Conservation (phyloP, 2,888 invertebrate species). For the Lasioglossum villosulum region DNA sequence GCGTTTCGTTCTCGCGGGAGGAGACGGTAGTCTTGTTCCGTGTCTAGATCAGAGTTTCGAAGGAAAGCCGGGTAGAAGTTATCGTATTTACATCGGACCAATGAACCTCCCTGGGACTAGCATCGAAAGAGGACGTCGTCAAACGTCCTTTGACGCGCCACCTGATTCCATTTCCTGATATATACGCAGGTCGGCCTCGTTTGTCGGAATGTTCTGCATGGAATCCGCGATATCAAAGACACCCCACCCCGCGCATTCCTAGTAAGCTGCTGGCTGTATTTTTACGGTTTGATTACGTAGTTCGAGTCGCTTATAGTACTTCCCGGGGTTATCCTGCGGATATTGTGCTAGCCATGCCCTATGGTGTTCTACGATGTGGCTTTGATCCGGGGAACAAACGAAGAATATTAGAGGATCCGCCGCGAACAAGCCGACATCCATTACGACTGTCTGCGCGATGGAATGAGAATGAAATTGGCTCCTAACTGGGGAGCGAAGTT, state of each 20-base stretch:
- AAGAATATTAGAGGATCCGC: background rate
- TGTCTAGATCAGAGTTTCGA: constrained; percentile 33
- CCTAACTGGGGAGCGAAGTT: background rate
- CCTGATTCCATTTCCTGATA: constrained; percentile 43
- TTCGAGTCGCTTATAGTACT: background rate
- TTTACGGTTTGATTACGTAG: constrained; percentile 28
- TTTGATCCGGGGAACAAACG: background rate
- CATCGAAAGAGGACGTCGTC: constrained; percentile 35
- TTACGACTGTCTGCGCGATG: background rate
- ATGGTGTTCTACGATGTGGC: background rate
- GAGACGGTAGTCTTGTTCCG: constrained; percentile 31
- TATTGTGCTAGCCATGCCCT: background rate
- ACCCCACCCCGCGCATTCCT: constrained; percentile 10
- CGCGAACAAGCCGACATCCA: background rate
- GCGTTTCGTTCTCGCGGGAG: constrained; percentile 40
- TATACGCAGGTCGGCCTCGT: constrained; percentile 21
- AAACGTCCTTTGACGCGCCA: constrained; percentile 48
- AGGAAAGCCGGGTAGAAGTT: constrained; percentile 16
- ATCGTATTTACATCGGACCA: constrained; percentile 52
- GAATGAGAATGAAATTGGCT: background rate
- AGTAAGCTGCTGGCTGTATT: constrained; percentile 24
- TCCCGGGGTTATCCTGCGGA: background rate
- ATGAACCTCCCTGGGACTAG: constrained; percentile 48
- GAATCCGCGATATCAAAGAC: constrained; percentile 48
- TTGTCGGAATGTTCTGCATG: constrained; percentile 19